Evolutionary conservation across 2,113 vertebrate species (phyloP).

Genomic region (Epinephelus moara): DNA sequence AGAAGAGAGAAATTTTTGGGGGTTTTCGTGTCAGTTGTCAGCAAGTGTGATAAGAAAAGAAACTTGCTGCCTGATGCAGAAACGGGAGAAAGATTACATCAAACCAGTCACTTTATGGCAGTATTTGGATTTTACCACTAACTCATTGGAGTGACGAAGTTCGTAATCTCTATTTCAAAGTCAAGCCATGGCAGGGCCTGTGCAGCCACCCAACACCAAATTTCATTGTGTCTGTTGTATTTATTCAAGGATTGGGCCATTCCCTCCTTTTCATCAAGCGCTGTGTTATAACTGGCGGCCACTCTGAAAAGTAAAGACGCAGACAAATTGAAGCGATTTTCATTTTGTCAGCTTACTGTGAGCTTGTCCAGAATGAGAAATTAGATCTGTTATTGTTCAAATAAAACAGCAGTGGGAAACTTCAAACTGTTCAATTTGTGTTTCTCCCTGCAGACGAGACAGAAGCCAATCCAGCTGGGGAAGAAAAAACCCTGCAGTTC

Average conservation of each 20-base stretch:
- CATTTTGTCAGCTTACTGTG: slow-evolving; percentile 56
- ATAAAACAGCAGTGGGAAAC: slow-evolving; percentile 67
- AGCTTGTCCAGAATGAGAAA: slow-evolving; percentile 66
- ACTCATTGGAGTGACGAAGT: slow-evolving; percentile 39
- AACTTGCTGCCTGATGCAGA: slow-evolving; percentile 19
- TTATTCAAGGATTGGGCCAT: slow-evolving; percentile 50
- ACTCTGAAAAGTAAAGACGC: slow-evolving; percentile 43
- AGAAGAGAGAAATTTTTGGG: not conserved
- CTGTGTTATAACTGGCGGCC: slow-evolving; percentile 67
- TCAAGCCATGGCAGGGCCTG: slow-evolving; percentile 21
- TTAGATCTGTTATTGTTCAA: slow-evolving; percentile 72
- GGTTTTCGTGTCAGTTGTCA: slow-evolving; percentile 2
- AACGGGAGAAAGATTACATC: slow-evolving; percentile 14
- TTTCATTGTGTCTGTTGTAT: slow-evolving; percentile 25
- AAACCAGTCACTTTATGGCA: slow-evolving; percentile 30
- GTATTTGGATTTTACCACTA: not conserved
- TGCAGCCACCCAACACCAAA: slow-evolving; percentile 29
- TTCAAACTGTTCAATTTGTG: slow-evolving; percentile 50
- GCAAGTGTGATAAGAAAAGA: slow-evolving; percentile 40
- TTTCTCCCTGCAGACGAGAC: slow-evolving; percentile 61
- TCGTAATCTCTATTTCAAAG: slow-evolving; percentile 44
- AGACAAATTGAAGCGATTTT: slow-evolving; percentile 72
- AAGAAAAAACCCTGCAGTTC: not conserved
- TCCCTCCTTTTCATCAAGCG: slow-evolving; percentile 55
- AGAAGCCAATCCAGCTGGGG: slow-evolving; percentile 35